Conservation (phyloP, 2,888 invertebrate species). For the Brachypalpus laphriformis region DNA sequence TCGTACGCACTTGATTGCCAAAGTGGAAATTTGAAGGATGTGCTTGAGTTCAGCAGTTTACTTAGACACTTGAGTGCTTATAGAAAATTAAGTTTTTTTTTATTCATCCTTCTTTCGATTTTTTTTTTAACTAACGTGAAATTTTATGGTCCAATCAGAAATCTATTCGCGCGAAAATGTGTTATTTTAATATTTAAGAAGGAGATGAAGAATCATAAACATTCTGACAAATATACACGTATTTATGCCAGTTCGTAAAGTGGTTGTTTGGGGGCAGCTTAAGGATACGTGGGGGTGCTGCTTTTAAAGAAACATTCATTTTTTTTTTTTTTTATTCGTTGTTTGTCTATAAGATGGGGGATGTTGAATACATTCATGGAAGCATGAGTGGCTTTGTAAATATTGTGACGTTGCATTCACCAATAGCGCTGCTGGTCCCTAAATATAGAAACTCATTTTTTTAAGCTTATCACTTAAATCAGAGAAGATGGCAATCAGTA, state of each 20-base stretch:
- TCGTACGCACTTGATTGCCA: conserved; percentile 71
- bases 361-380: background rate
- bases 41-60: conserved; percentile 71
- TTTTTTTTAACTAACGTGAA: conserved; percentile 37
- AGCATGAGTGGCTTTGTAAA: background rate
- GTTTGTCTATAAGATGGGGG: background rate
- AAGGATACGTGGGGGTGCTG: conserved; percentile 20
- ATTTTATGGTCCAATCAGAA: conserved; percentile 72
- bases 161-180: conserved; percentile 67
- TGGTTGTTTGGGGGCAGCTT: conserved; percentile 43
- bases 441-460: background rate
- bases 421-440: background rate
- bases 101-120: background rate
- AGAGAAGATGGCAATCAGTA: conserved; percentile 14
- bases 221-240: conserved; percentile 45
- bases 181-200: conserved; percentile 69
- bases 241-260: conserved; percentile 57
- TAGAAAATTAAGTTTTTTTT: conserved; percentile 55
- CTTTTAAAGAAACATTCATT: conserved; percentile 25
- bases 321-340: background rate
- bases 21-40: conserved; percentile 71
- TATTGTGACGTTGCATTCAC: conserved; percentile 12
- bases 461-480: conserved; percentile 21
- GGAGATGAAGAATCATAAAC: conserved; percentile 53
- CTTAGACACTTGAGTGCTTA: conserved; percentile 64